Conservation (phyloP, 2,797 vertebrate genomes). For the Psittacula echo region DNA sequence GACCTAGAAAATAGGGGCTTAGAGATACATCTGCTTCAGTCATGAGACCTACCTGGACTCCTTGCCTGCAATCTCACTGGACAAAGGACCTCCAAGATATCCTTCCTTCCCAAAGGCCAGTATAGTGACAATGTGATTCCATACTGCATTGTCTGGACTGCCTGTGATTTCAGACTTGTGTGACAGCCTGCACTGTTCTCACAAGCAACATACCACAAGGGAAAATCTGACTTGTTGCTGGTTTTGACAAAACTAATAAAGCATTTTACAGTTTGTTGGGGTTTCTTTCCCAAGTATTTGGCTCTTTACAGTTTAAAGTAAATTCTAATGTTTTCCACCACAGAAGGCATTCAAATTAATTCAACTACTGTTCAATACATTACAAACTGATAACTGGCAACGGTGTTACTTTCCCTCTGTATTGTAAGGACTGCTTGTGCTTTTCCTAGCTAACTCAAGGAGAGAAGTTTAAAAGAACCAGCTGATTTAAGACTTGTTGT, state of each 20-base stretch:
- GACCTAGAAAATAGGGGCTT: neutral
- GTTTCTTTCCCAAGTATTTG: neutral
- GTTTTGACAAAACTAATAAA: constrained; percentile 18
- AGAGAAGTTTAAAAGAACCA: constrained; percentile 28
- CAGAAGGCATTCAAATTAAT: neutral
- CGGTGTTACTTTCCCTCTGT: neutral
- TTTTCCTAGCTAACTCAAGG: constrained; percentile 6
- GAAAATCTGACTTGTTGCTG: neutral
- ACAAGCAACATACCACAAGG: neutral
- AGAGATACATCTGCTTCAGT: neutral
- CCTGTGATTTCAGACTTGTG: neutral
- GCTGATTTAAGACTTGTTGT: constrained; percentile 3
- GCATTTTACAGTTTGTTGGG: neutral
- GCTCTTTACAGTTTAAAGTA: neutral
- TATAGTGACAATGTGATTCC: neutral
- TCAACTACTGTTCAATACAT: neutral
- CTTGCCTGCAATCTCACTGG: neutral
- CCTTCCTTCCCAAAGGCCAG: neutral
- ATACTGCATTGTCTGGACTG: neutral
- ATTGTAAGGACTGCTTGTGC: neutral
- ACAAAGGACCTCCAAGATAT: neutral
- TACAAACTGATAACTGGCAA: neutral
- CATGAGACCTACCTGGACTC: neutral
- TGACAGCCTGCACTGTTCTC: neutral
- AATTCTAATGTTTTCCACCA: neutral